Conservation (phyloP, 1,140 invertebrate genomes). For the Wasmannia auropunctata region DNA sequence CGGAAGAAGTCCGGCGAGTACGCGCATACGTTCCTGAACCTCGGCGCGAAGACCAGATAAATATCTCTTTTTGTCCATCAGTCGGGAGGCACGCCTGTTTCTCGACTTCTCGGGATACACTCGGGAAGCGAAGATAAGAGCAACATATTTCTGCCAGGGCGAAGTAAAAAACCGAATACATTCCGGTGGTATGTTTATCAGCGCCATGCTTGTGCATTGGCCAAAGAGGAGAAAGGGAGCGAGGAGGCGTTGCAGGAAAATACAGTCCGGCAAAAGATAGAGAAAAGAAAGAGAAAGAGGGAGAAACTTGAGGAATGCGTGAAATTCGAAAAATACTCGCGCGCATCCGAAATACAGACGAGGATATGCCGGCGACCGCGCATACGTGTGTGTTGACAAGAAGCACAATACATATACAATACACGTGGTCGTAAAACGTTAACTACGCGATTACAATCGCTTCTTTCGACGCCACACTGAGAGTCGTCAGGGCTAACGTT, state of each 20-base stretch:
- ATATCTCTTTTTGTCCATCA: slow-evolving; percentile 61
- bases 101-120: slow-evolving; percentile 55
- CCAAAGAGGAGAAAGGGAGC: not conserved
- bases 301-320: not conserved
- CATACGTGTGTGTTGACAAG: not conserved
- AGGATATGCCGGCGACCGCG: too few species aligned
- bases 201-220: slow-evolving; percentile 36
- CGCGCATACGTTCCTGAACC: slow-evolving; percentile 51
- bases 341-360: not conserved
- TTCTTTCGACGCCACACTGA: not conserved
- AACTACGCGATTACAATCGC: slow-evolving; percentile 32
- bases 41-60: slow-evolving; percentile 42
- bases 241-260: not conserved
- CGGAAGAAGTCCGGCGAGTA: slow-evolving; percentile 44
- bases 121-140: slow-evolving; percentile 48
- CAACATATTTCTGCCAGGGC: slow-evolving; percentile 44
- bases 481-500: slow-evolving; percentile 6
- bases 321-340: not conserved
- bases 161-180: slow-evolving; percentile 50
- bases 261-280: not conserved
- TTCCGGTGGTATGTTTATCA: slow-evolving; percentile 40
- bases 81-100: slow-evolving; percentile 55
- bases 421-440: slow-evolving; percentile 27
- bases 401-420: not conserved
- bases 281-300: not conserved